Base-by-base conservation (phyloP, 2,113 vertebrate species). In the Triplophysa rosa region DNA sequence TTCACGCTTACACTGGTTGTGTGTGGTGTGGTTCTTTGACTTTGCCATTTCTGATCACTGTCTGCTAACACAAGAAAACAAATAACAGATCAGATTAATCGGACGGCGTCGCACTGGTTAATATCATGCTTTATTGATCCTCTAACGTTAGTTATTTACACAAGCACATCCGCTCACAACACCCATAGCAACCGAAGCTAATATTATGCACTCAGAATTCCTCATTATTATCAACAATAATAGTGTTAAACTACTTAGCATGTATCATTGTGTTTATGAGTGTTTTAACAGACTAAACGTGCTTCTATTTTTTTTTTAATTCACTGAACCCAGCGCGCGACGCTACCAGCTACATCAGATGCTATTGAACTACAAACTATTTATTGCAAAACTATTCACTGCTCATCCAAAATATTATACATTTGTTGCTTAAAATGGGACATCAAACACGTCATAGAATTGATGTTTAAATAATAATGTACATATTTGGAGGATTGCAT, bases 21-120 rank as follows among this genome's bases (percentile, higher is more conserved):
- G 97, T 59, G 95, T 96, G 83, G 97, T 99, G 92, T 98, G 97
- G 88, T 99, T 99, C 94, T 99, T 99, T 10, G 97, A 99, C 94
- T 99, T 99, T 26, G 97, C 97, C 97, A 99, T 99, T 77, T 90
- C 79, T 64, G 82, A 78, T 67, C 66, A 73, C 58, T 58, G 85
- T 84, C 92, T 94, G 49, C 45, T 17, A 72, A 9, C 37, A 12
- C 29, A 59, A 64, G 14, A 45, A 63, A 21, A 69, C 11, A 40
- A 19, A 45, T 29, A 33, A 23, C 21, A 33, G 6, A 8, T 37
- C 33, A 37, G 33, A 37, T 67, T 58, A 14, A 58, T 14, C 13
- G 24, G 1, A n/a, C n/a, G n/a, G n/a, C n/a, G n/a, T 29, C 3
- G 29, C 29, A 29, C 29, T 4, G 3, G 29, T 29, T 29, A 29